phyloP scores from a whole-genome alignment of 2,113 vertebrate genomes.

The Pachypanchax playfairii region DNA sequence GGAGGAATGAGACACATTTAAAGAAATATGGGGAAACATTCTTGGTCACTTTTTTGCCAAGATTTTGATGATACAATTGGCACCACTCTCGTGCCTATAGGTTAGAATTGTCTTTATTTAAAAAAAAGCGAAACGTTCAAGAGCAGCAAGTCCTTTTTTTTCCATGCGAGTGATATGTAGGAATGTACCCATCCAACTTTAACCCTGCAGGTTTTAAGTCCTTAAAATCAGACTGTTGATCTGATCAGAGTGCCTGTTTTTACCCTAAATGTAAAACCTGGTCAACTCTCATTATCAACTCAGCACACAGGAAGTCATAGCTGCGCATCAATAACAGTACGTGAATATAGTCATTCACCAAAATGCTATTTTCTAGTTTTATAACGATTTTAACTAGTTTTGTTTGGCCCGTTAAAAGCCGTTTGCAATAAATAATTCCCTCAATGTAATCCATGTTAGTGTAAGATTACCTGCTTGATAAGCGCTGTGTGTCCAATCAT shows the following conservation, averaged over 20 bases:
- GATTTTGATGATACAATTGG: conserved; percentile 16
- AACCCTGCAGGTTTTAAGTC: not conserved
- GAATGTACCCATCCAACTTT: not conserved
- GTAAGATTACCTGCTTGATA: not conserved
- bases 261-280: not conserved
- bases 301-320: not conserved
- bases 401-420: not conserved
- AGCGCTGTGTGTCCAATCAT: not conserved
- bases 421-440: not conserved
- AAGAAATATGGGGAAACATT: conserved; percentile 16
- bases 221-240: conserved; percentile 7
- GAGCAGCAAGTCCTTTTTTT: not conserved
- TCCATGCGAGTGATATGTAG: not conserved
- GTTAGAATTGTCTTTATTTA: not conserved
- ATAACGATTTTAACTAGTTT: not conserved
- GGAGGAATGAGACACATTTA: conserved; percentile 32
- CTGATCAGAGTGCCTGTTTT: conserved; percentile 18
- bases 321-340: not conserved
- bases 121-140: not conserved
- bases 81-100: not conserved
- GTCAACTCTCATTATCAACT: not conserved
- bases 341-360: not conserved
- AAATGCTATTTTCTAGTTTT: not conserved
- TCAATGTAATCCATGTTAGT: not conserved
- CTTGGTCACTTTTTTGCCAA: conserved; percentile 3